A percentile compares a stretch with the other conserved stretches of the same genome.
Evolutionary conservation across 2,113 vertebrate genomes (phyloP).

Genomic region (Pangasianodon gigas): DNA sequence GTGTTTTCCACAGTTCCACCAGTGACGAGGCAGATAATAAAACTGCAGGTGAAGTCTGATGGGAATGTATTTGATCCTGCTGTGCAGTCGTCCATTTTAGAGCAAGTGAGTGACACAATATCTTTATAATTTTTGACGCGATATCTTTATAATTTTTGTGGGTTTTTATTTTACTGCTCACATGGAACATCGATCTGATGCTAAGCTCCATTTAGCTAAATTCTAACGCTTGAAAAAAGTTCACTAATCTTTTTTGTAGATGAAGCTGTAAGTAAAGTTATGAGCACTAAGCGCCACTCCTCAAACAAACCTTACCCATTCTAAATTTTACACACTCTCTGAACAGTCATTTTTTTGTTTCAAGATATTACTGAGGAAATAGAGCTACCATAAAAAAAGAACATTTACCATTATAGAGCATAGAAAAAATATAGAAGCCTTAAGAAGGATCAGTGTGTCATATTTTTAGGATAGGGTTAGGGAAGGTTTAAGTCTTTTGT

Average conservation of each 20-base stretch:
- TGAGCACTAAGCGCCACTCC: background rate
- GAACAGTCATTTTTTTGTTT: too few relatives aligned
- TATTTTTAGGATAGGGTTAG: too few relatives aligned
- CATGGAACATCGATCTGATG: too few relatives aligned
- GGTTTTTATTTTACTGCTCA: too few relatives aligned
- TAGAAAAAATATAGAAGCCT: background rate
- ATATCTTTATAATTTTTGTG: too few relatives aligned
- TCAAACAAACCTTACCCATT: too few relatives aligned
- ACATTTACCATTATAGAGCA: background rate
- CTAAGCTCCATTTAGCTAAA: too few relatives aligned
- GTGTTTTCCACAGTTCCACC: background rate
- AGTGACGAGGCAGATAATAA: background rate
- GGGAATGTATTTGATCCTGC: background rate
- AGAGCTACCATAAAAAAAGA: background rate
- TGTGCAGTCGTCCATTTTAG: background rate
- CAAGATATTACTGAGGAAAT: background rate
- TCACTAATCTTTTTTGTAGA: background rate
- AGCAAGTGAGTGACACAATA: background rate
- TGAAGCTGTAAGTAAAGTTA: background rate
- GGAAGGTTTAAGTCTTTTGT: too few relatives aligned
- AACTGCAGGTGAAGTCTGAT: conserved; percentile 24
- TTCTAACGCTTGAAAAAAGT: background rate
- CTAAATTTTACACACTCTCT: too few relatives aligned
- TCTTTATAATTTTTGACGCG: too few relatives aligned
- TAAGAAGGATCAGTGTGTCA: background rate